Percentiles rank a stretch among this genome's conserved stretches.
phyloP scores from a whole-genome alignment of 2,113 vertebrate genomes.

The Chloebia gouldiae region DNA sequence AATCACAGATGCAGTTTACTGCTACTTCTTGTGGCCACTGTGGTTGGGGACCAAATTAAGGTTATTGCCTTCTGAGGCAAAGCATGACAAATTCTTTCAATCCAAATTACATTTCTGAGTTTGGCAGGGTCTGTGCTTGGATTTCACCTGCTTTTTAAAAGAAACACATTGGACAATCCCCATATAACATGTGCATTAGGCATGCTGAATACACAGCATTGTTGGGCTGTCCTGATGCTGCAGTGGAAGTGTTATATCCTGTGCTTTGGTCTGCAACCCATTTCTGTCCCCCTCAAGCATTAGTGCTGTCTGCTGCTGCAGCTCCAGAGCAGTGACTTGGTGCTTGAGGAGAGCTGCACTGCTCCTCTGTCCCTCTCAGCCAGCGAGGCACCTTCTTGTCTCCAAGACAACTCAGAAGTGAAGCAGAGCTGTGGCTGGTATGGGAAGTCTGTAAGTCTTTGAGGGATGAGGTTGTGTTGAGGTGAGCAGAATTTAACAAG shows the following conservation, averaged over 20 bases:
- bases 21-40: background rate
- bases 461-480: background rate
- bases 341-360: background rate
- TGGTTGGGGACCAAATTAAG: background rate
- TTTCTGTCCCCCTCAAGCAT: background rate
- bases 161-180: background rate
- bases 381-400: background rate
- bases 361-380: background rate
- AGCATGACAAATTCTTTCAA: background rate
- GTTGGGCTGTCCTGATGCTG: background rate
- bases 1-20: background rate
- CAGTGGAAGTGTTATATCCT: background rate
- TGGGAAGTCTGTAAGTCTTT: background rate
- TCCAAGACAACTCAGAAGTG: background rate
- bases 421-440: background rate
- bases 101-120: background rate
- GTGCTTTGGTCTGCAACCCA: background rate
- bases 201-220: background rate
- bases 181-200: background rate
- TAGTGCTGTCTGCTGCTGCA: background rate
- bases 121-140: background rate
- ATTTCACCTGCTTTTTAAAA: background rate
- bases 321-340: background rate
- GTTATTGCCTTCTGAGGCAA: background rate
- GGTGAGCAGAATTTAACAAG: background rate